Evolutionary conservation across 2,113 vertebrate species (phyloP).

Genomic region (Rallus limicola): DNA sequence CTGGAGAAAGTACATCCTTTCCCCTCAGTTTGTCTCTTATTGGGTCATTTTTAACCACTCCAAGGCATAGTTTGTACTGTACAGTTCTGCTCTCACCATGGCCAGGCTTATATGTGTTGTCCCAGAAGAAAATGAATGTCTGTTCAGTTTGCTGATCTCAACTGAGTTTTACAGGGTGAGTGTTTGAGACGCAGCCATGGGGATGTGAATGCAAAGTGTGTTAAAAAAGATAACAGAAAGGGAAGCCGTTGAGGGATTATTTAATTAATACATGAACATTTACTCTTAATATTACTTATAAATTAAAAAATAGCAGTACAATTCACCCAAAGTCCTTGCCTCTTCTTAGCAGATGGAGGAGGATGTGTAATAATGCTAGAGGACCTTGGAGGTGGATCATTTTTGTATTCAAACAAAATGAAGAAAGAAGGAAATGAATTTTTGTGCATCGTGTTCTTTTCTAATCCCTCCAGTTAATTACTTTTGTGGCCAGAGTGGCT

Average conservation of each 20-base stretch:
- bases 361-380: not conserved
- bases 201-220: not conserved
- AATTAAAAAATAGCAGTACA: not conserved
- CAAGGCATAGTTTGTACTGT: not conserved
- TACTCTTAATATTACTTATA: not conserved
- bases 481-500: not conserved
- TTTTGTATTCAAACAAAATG: not conserved
- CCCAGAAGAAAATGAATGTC: not conserved
- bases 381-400: not conserved
- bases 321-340: not conserved
- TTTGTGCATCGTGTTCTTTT: not conserved
- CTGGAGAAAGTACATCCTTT: not conserved
- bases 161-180: not conserved
- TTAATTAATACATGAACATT: not conserved
- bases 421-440: not conserved
- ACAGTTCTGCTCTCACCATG: not conserved
- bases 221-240: not conserved
- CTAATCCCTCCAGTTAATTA: slow-evolving; percentile 21
- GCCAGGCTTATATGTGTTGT: not conserved
- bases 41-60: not conserved
- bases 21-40: not conserved
- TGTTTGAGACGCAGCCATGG: not conserved
- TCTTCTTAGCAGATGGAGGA: not conserved
- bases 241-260: not conserved
- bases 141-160: not conserved